Evolutionary conservation across 2,888 invertebrate genomes (phyloP).

Genomic region (Perdita meconis): DNA sequence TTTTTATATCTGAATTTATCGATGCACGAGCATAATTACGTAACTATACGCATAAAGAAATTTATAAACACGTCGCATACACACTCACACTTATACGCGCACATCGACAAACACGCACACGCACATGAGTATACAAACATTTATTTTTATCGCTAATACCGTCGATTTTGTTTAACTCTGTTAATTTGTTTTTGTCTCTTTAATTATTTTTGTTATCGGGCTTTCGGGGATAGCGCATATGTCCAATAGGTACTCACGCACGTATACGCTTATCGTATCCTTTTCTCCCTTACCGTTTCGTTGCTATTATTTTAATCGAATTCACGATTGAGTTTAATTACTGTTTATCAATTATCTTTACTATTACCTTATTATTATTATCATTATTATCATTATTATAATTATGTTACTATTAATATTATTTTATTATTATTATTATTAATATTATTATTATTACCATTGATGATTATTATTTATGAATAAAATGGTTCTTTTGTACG

Average conservation of each 20-base stretch:
- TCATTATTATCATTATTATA: slow-evolving; percentile 37
- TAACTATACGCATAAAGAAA: slow-evolving; percentile 42
- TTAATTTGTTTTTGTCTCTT: slow-evolving; percentile 45
- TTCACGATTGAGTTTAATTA: slow-evolving; percentile 9
- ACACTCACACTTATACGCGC: background rate
- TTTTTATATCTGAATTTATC: slow-evolving; percentile 77
- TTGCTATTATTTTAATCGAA: slow-evolving; percentile 44
- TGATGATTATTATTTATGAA: slow-evolving; percentile 54
- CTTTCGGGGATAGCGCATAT: slow-evolving; percentile 71
- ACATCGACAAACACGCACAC: slow-evolving; percentile 20
- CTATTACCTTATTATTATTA: slow-evolving; percentile 33
- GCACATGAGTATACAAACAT: slow-evolving; percentile 42
- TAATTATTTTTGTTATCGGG: slow-evolving; percentile 58
- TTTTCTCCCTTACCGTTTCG: slow-evolving; percentile 31
- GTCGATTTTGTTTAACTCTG: slow-evolving; percentile 13
- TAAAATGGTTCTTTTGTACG: slow-evolving; percentile 68
- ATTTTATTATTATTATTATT: slow-evolving; percentile 43
- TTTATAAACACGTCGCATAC: slow-evolving; percentile 44
- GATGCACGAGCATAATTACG: slow-evolving; percentile 35
- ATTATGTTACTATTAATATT: slow-evolving; percentile 38
- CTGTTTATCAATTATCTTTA: slow-evolving; percentile 21
- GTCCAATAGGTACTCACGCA: slow-evolving; percentile 72
- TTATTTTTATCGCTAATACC: slow-evolving; percentile 51
- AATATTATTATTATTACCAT: slow-evolving; percentile 40
- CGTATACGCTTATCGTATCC: slow-evolving; percentile 63